Base-by-base conservation (phyloP, 2,113 vertebrate species). In the Capreolus pygargus region DNA sequence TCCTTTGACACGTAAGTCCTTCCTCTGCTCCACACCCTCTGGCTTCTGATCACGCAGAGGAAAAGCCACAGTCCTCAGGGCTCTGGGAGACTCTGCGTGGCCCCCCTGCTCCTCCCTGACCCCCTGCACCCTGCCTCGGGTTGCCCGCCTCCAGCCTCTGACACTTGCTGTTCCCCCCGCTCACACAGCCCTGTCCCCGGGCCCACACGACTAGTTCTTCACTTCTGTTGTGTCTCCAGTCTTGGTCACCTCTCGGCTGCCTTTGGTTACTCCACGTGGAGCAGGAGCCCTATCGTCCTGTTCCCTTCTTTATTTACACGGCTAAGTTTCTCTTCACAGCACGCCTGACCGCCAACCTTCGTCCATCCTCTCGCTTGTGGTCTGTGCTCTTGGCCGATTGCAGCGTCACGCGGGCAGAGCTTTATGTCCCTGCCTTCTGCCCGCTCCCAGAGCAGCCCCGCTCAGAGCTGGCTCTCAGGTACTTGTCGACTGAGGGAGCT, bases 401-500 rank as follows among this genome's bases (percentile, higher is more conserved):
- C 39, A 21, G 76, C 30, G 3, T 25, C 5, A 1, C 19, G 36
- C 43, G n/a, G n/a, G 50, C 33, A 82, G 60, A 78, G 61, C 61
- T 67, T 5, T 30, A 19, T 58, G 16, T 10, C 15, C 1, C 57
- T 47, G 58, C 45, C 39, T 33, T 58, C 19, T 12, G 3, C 23
- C 78, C 10, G 45, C 57, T 15, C 54, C 14, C 39, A n/a, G 67
- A 33, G 30, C 58, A 11, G 58, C 36, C 86, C 85, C 8, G 81
- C 47, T 5, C 39, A 0, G 14, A 6, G 11, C 10, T 2, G 85
- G 58, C 30, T 2, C 15, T 16, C 47, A 21, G 1, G 1, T 19
- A 2, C 50, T 54, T 76, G 23, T 39, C 13, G 2, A 39, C 64
- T 5, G 27, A 39, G 23, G 23, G 43, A 8, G 16, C n/a, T 43